Base-by-base conservation (phyloP, 2,113 vertebrate genomes). In the Spea multiplicata region DNA sequence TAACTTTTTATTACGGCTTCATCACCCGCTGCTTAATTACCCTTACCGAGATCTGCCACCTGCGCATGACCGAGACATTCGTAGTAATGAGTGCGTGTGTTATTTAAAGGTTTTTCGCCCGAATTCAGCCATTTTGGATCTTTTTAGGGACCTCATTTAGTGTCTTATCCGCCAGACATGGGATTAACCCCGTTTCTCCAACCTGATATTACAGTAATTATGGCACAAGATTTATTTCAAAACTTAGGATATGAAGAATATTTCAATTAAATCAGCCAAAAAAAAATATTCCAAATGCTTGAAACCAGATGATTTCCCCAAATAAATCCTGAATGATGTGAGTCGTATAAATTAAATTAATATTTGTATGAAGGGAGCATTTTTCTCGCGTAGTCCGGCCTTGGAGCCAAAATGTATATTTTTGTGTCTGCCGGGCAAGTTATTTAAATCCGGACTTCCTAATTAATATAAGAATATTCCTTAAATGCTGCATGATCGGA, bases 81-180 rank as follows among this genome's bases (percentile, higher is more conserved):
- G 44, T 76, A 52, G 50, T 13, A 17, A 17, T 48, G 57, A 57
- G 68, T 76, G 12, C 65, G 45, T 75, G 44, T 50, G 50, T 45
- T 66, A 66, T 45, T 65, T 44, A 73, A 61, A 6, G 16, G 9
- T 10, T 30, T 52, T 7, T 6, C 50, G 13, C 57, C 14, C 9
- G 4, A 4, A 64, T 64, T 16, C 13, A 6, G 4, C n/a, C 7
- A 64, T 8, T 64, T 6, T 13, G 13, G 8, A 64, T 64, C 61
- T 7, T 64, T 64, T 17, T 16, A 64, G 61, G 6, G n/a, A 64
- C 61, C 8, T 64, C 4, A 64, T 64, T 64, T 64, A 17, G 61
- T 30, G 61, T 64, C 61, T 64, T 64, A 64, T 30, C 61, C 16
- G 61, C 61, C 30, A 64, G 61, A 64, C 8, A 16, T 13, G 8